Evolutionary conservation across 2,797 vertebrate genomes (phyloP), one percentile per base, ranked within the genome.

Genomic region (Scolopax rusticola): DNA sequence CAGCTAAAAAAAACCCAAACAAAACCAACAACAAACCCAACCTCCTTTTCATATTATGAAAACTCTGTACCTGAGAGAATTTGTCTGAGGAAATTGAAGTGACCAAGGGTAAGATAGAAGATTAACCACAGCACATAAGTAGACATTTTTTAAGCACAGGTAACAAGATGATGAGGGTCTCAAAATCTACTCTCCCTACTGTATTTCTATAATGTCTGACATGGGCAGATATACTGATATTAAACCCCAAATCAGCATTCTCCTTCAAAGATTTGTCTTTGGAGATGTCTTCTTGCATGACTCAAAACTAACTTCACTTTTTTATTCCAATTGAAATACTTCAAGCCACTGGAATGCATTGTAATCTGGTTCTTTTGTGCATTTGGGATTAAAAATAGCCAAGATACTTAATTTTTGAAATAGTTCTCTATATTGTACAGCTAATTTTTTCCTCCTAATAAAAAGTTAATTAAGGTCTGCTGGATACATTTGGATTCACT

Each of bases 321-420:
- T 60, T 81, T 63, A 30, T 60, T 95, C 88, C 83, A 95, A 38
- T 8, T 33, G 67, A 81, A 89, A 97, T 84, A 88, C 91, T 97
- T 97, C 82, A 96, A 91, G 83, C 59, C 76, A 91, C 89, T 96
- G 94, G 93, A 96, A 88, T 85, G 95, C 84, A 96, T 86, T 84
- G 33, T 83, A 95, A 69, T 84, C 77, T 97, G 36, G 25, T 81
- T 94, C 56, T 89, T 91, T 65, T 63, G 56, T 88, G 71, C 84
- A 80, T 87, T 89, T 92, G 94, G 92, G 92, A 96, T 93, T 87
- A 87, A 95, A 97, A 95, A 91, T 84, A 97, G 86, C 67, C 59
- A 95, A 90, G 56, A 87, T 41, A 15, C 41, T 97, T 96, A 20
- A 91, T 84, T 94, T 95, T 95, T 94, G 1, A 90, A 96, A 96